Evolutionary conservation across 2,888 invertebrate genomes (phyloP).

Genomic region (Chaitophorus viminalis): DNA sequence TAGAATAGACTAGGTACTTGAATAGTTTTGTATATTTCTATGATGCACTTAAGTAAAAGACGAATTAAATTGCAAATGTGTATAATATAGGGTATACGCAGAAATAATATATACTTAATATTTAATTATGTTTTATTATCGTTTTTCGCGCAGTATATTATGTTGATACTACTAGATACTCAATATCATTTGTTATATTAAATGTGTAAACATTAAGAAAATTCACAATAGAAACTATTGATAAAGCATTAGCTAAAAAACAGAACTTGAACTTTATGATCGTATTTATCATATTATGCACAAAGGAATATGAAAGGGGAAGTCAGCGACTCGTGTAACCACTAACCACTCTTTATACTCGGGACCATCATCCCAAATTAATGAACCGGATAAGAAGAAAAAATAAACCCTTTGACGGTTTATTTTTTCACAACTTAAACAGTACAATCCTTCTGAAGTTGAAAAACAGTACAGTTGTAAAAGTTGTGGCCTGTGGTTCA

Average conservation of each 20-base stretch:
- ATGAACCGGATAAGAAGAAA: background rate
- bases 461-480: background rate
- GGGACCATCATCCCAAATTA: constrained; percentile 8
- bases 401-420: background rate
- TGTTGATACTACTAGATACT: background rate
- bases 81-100: too few species aligned
- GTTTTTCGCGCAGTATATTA: too few species aligned
- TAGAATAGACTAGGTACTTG: too few species aligned
- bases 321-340: constrained; percentile 15
- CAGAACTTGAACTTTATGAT: constrained; percentile 26
- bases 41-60: too few species aligned
- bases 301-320: constrained; percentile 1
- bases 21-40: too few species aligned
- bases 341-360: background rate
- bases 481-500: background rate
- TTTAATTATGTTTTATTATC: too few species aligned
- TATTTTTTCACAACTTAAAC: background rate
- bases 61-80: too few species aligned
- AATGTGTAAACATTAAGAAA: too few species aligned
- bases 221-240: background rate
- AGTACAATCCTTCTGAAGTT: constrained; percentile 5
- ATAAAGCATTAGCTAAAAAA: background rate
- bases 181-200: too few species aligned
- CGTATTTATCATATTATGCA: constrained; percentile 3
- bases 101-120: too few species aligned